phyloP scores from a whole-genome alignment of 2,113 vertebrate genomes.

The Ammodytes marinus region DNA sequence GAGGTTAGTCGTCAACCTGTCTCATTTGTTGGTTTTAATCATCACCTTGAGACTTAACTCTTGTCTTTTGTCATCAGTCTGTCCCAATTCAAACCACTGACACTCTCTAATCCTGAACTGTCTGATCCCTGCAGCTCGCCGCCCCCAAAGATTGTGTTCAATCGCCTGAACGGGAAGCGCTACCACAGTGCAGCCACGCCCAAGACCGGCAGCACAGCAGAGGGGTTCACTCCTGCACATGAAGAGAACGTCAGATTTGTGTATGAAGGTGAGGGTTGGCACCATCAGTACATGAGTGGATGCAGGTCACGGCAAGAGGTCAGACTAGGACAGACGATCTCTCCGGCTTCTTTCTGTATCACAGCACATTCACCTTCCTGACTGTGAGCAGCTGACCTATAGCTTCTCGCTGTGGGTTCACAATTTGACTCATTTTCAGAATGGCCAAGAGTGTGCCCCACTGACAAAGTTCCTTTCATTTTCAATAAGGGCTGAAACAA shows the following conservation, averaged over 20 bases:
- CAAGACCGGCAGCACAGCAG: conserved; percentile 80
- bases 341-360: not conserved
- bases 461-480: not conserved
- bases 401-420: not conserved
- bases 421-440: not conserved
- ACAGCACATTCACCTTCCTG: no score
- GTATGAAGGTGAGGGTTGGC: conserved; percentile 88
- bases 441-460: not conserved
- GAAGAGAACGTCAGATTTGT: conserved; percentile 97
- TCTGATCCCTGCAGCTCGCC: conserved; percentile 71
- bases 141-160: conserved; percentile 92
- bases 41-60: not conserved
- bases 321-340: not conserved
- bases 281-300: not conserved
- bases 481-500: not conserved
- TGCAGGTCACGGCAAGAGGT: not conserved
- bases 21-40: not conserved
- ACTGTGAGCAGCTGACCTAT: not conserved
- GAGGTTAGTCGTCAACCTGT: not conserved
- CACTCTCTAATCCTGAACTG: not conserved
- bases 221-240: conserved; percentile 92
- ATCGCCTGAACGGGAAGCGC: conserved; percentile 92
- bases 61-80: not conserved
- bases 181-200: conserved; percentile 79
- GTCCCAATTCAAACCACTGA: no score